Base-by-base conservation (phyloP, 2,888 invertebrate species). In the Strigamia maritima region DNA sequence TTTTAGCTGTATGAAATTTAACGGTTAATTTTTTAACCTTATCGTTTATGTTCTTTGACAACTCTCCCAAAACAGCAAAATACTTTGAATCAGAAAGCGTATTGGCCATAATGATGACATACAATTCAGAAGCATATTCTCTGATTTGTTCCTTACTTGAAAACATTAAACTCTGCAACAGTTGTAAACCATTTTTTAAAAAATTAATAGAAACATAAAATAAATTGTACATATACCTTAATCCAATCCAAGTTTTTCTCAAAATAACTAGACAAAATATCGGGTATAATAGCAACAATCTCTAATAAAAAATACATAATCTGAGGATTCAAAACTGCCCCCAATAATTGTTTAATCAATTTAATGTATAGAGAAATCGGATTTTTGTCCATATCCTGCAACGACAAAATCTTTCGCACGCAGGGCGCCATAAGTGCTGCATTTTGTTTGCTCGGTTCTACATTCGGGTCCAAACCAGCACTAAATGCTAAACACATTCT, bases 261-360 rank as follows among this genome's bases (percentile, higher is more conserved):
- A 84, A 93, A 91, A 81, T 90, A 89, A 40, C 89, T 84, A 0
- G 91, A 89, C 83, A 94, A 89, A 79, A 90, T 87, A 26, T 91
- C 89, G 0, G 94, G 92, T 12, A 93, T 90, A 80, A 93, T 93
- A 60, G 94, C 94, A n/a, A 95, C 88, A 26, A 94, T 88, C 86
- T 96, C 95, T 82, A 94, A 88, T 84, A 96, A 89, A 82, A 93
- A 94, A 79, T 91, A 91, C 78, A 95, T 85, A 0, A 92, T 88
- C 86, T 77, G 49, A 19, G 80, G 49, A n/a, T 49, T 49, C 3
- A 10, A 49, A 49, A 14, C 22, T 60, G 78, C 81, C 74, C 19
- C 19, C 44, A 77, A 40, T 19, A 86, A 82, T 74, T 84, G 83
- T 78, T 83, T 82, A 24, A 85, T 83, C 77, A 86, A 82, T 28